Evolutionary conservation across 2,797 vertebrate species (phyloP).

Genomic region (Labeo calbasu): DNA sequence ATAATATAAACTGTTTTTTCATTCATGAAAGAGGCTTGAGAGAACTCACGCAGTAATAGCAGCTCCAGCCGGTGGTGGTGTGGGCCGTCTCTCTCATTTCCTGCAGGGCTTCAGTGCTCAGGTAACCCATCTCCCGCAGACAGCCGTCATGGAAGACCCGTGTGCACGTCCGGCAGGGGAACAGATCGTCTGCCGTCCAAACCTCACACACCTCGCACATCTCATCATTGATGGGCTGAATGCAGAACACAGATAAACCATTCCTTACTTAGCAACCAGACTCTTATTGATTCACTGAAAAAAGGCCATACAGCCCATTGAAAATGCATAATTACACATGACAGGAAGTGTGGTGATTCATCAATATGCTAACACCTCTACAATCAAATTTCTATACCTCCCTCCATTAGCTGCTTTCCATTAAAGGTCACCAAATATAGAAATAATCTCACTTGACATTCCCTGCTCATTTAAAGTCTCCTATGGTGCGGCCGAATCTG

Average conservation of each 20-base stretch:
- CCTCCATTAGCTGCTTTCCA: slow-evolving; percentile 24
- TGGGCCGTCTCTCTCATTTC: slow-evolving; percentile 89
- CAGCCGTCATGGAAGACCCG: slow-evolving; percentile 95
- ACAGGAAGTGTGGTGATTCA: slow-evolving; percentile 6
- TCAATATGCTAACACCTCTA: slow-evolving; percentile 21
- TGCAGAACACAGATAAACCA: slow-evolving; percentile 21
- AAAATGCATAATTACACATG: slow-evolving; percentile 7
- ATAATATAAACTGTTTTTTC: background rate
- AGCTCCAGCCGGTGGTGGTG: slow-evolving; percentile 93
- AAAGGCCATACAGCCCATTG: background rate
- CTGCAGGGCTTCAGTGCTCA: slow-evolving; percentile 80
- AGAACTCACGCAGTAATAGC: slow-evolving; percentile 94
- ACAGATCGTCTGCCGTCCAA: slow-evolving; percentile 95
- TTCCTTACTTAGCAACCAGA: background rate
- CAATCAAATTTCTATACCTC: slow-evolving; percentile 43
- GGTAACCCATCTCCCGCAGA: slow-evolving; percentile 90
- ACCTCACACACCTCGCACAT: slow-evolving; percentile 97
- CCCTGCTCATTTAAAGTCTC: slow-evolving; percentile 32
- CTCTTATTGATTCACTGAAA: slow-evolving; percentile 5
- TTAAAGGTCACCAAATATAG: slow-evolving; percentile 41
- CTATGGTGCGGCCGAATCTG: slow-evolving; percentile 23
- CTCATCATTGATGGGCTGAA: slow-evolving; percentile 86
- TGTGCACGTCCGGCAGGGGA: slow-evolving; percentile 90
- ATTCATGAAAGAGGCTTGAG: background rate
- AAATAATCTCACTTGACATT: slow-evolving; percentile 40